Conservation (phyloP, 2,888 invertebrate species). For the Epistrophe eligans region DNA sequence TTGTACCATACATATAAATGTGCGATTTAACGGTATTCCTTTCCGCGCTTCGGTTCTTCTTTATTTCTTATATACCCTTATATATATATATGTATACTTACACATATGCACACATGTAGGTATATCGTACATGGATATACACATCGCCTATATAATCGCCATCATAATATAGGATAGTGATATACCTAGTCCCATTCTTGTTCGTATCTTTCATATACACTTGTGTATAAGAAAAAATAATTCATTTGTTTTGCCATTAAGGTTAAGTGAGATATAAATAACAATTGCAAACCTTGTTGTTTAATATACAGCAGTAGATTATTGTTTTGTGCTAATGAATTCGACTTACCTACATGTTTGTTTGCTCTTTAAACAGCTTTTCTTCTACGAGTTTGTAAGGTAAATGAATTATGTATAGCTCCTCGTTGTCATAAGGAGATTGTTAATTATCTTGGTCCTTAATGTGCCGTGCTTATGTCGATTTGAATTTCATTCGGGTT, state of each 20-base stretch:
- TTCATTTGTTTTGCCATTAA: conserved; percentile 48
- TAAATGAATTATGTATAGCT: conserved; percentile 32
- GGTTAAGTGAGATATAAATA: conserved; percentile 47
- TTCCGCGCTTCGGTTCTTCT: conserved; percentile 33
- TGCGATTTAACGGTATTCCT: conserved; percentile 41
- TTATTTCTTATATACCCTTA: not conserved
- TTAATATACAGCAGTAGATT: conserved; percentile 42
- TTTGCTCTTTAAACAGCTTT: conserved; percentile 42
- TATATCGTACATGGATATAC: not conserved
- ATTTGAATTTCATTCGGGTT: conserved; percentile 32
- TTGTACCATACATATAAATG: conserved; percentile 42
- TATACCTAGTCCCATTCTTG: conserved; percentile 10
- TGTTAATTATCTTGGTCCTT: conserved; percentile 38
- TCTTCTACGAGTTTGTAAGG: conserved; percentile 3
- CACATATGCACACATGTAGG: not conserved
- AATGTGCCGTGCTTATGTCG: conserved; percentile 22
- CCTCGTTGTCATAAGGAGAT: conserved; percentile 30
- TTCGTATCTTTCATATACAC: conserved; percentile 37
- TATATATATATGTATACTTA: too few relatives aligned
- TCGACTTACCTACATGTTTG: conserved; percentile 39
- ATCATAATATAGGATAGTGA: not conserved
- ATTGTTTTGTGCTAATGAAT: conserved; percentile 46
- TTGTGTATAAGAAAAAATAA: conserved; percentile 41
- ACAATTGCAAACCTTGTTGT: conserved; percentile 48
- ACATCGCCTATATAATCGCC: not conserved